phyloP scores from a whole-genome alignment of 1,140 invertebrate species.

The Cyphomyrmex costatus region DNA sequence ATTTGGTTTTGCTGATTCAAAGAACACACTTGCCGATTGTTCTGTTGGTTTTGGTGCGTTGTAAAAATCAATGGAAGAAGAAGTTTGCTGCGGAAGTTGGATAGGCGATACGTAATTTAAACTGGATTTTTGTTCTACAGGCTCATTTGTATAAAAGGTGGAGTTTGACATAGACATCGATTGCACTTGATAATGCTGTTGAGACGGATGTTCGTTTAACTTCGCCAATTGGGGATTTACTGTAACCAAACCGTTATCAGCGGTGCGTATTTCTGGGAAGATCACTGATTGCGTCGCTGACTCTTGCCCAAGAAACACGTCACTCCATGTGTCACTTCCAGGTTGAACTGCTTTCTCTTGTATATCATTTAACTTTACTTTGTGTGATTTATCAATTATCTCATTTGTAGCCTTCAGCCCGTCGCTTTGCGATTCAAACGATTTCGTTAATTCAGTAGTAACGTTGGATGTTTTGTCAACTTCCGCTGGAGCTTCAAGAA shows the following conservation, averaged over 20 bases:
- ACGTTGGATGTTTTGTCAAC: constrained; percentile 12
- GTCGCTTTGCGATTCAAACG: neutral
- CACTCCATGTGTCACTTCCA: constrained; percentile 36
- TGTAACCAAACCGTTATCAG: neutral
- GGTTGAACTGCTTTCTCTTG: neutral
- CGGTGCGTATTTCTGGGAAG: neutral
- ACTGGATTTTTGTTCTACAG: constrained; percentile 53
- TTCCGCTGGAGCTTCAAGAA: neutral
- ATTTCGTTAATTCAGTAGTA: constrained; percentile 20
- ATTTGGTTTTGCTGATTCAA: neutral
- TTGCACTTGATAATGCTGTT: constrained; percentile 54
- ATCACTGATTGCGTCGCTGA: neutral
- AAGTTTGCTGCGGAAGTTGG: neutral
- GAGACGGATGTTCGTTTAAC: constrained; percentile 6
- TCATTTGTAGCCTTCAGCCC: neutral
- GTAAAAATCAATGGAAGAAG: neutral
- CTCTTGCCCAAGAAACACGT: constrained; percentile 20
- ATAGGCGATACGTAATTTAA: constrained; percentile 33
- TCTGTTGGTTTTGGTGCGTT: neutral
- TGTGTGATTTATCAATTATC: neutral
- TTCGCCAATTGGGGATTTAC: constrained; percentile 11
- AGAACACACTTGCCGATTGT: constrained; percentile 40
- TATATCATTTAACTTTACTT: neutral
- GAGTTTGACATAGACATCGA: neutral
- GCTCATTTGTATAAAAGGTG: constrained; percentile 25